Base-by-base conservation (phyloP, 2,888 invertebrate species). In the Megalurothrips usitatus region DNA sequence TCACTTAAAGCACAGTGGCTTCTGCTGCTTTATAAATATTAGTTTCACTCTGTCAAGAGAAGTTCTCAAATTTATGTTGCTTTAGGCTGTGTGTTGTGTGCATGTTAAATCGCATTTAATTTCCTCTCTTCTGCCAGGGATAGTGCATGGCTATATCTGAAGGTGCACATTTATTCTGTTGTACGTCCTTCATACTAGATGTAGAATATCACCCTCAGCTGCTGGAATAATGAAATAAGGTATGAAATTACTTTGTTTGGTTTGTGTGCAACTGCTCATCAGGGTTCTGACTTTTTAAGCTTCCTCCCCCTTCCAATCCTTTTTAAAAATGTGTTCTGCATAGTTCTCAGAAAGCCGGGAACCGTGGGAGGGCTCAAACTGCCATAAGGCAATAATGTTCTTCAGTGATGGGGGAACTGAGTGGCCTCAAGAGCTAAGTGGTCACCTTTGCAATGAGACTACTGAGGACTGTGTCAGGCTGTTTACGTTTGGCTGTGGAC, bases 351-450 rank as follows among this genome's bases (percentile, higher is more conserved):
- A 83, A 78, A 82, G 80, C 47, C 83, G 84, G 34, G 83, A 85
- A 48, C 81, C 83, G 1, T 84, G 85, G 80, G 85, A 85, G 26
- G 88, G 88, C 8, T 86, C 89, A 3, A 87, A 87, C 80, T 90
- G 90, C 83, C 89, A 90, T 85, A 87, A 87, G 82, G 86, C 90
- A 79, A 87, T 90, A 75, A 88, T 90, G 87, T 84, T 90, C 79
- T 87, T 90, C 83, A 90, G 90, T 28, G 90, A 90, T 84, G 90
- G 90, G 4, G 89, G 89, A 19, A 89, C 89, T 23, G 89, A 90
- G 82, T 88, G 87, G 85, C 89, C 89, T 0, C 86, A 87, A 81
- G 87, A 88, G 3, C 86, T 89, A 43, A 85, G 90, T 17, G 85
- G 84, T 80, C 82, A 84, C 81, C 84, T 83, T 75, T 78, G 81